Base-by-base conservation (phyloP, 2,113 vertebrate species). In the Reinhardtius hippoglossoides region DNA sequence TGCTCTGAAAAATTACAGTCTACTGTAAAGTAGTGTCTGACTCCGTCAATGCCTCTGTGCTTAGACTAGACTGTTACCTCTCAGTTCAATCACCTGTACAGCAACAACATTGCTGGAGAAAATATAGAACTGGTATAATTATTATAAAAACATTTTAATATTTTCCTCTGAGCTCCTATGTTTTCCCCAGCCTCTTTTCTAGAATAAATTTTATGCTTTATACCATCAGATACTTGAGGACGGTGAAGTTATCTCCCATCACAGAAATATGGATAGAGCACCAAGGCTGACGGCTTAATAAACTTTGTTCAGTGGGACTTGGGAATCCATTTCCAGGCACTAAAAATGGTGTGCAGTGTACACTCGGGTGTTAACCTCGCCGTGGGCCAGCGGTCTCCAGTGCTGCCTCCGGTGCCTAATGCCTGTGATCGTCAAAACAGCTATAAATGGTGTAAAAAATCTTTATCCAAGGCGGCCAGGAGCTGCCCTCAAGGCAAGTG, bases 361-460 rank as follows among this genome's bases (percentile, higher is more conserved):
- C 69, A 15, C 31, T 63, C 18, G 59, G 71, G 74, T 57, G 57
- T 5, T 68, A 46, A 68, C 58, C 71, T 67, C 1, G 16, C 70
- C 14, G 12, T 20, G 23, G 60, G 77, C 27, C 66, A n/a, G 69
- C 54, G 71, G 52, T 68, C 67, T 80, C 69, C 12, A 31, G 27
- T 58, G 82, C 21, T 14, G 48, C 50, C 82, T 74, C 50, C 4
- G 46, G 62, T 61, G 27, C 52, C 16, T 72, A 21, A 68, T 58
- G 74, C 71, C 65, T 81, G 80, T 60, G 74, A 63, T 76, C 65
- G 55, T 72, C 64, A 68, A 42, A 81, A 68, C 68, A 3, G 26
- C 58, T 81, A 46, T 72, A 82, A 82, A 77, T 70, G 50, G 27
- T 63, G 66, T 67, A 73, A 86, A 81, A 75, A 50, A 44, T 71